Percentiles rank a stretch among this genome's conserved stretches.
phyloP scores from a whole-genome alignment of 2,797 vertebrate species.

The Threskiornis aethiopicus region DNA sequence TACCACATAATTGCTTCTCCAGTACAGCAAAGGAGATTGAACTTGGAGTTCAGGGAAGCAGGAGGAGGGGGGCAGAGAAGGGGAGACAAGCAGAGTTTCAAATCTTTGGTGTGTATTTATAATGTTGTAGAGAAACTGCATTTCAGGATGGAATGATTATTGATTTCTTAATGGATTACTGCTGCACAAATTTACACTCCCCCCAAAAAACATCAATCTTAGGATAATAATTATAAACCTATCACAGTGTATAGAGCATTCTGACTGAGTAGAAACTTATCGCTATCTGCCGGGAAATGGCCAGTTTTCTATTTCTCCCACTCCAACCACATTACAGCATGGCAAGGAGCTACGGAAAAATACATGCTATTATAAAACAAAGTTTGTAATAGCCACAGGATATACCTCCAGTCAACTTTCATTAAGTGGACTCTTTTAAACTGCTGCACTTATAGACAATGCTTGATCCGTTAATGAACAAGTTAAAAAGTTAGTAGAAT shows the following conservation, averaged over 20 bases:
- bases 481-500: slow-evolving; percentile 30
- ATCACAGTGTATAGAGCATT: slow-evolving; percentile 68
- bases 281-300: slow-evolving; percentile 77
- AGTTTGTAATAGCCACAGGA: slow-evolving; percentile 57
- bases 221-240: slow-evolving; percentile 80
- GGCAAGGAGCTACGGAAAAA: slow-evolving; percentile 62
- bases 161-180: slow-evolving; percentile 85
- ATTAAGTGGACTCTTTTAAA: slow-evolving; percentile 21
- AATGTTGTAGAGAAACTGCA: slow-evolving; percentile 71
- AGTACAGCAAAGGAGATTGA: not conserved
- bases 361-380: slow-evolving; percentile 53
- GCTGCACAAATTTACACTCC: slow-evolving; percentile 80
- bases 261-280: slow-evolving; percentile 74
- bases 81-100: slow-evolving; percentile 20
- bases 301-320: slow-evolving; percentile 73
- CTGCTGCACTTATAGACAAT: slow-evolving; percentile 26
- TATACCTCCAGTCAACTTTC: slow-evolving; percentile 46
- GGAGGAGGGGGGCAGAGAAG: not conserved
- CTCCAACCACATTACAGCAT: slow-evolving; percentile 68
- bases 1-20: slow-evolving; percentile 12
- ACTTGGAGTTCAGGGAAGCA: slow-evolving; percentile 21
- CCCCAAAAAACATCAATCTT: slow-evolving; percentile 76
- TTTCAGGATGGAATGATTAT: slow-evolving; percentile 77
- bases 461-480: not conserved
- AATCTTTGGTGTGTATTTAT: slow-evolving; percentile 65